Evolutionary conservation across 2,113 vertebrate species (phyloP), one percentile per base, ranked within the genome.

Genomic region (Triplophysa siluroides): DNA sequence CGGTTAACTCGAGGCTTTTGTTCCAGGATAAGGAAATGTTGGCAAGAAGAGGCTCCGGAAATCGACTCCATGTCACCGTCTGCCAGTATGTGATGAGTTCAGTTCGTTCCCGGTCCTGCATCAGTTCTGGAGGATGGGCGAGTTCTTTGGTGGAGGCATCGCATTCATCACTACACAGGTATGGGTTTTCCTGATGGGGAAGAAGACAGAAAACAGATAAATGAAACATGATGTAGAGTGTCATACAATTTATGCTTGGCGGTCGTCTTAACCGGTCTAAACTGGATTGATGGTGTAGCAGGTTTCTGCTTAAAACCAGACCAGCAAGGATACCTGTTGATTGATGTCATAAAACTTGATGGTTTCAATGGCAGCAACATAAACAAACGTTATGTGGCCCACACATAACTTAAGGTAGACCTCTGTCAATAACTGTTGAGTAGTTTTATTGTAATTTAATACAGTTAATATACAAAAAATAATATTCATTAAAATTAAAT

Each of bases 131-230:
- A 24, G 98, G 98, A 87, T 99, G 98, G 62, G 98, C 97, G 90
- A 98, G 89, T 82, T 99, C 97, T 0, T 94, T 94, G 78, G 95
- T 99, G 67, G 93, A 95, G 0, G 97, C 96, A 4, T 98, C 97
- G 63, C 97, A 99, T 87, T 99, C 98, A 2, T 99, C 97, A 80
- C 97, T 98, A 92, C 98, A 99, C 91, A 99, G 93, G 90, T 99
- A 99, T 0, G 97, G 97, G 89, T 98, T 99, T 63, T 98, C 96
- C 97, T 98, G 81, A 43, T 90, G 60, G 62, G 4, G 19, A 6
- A 81, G 54, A 63, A 50, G 21, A 81, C 47, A 76, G 63, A 64
- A 26, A 64, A 26, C 74, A 10, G 11, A 45, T 52, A 13, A 18
- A 23, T 67, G 8, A 56, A 6, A 68, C 12, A 12, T 29, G 18